Percentiles rank a stretch among this genome's conserved stretches.
Evolutionary conservation across 2,888 invertebrate species (phyloP).

Genomic region (Microplitis manilae): DNA sequence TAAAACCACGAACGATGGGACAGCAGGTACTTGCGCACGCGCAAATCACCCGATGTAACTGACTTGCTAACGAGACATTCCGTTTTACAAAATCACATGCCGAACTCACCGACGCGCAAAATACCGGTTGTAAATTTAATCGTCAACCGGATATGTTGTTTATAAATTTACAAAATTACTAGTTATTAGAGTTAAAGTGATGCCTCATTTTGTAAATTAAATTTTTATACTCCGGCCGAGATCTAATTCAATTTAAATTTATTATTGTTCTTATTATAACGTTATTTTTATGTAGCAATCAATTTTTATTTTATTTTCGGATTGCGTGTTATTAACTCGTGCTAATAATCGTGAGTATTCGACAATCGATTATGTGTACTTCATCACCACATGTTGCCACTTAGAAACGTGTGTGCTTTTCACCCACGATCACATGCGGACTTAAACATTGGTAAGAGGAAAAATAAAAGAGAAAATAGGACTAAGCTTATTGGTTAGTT

Average conservation of each 20-base stretch:
- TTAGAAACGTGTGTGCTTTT: not conserved
- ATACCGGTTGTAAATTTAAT: slow-evolving; percentile 63
- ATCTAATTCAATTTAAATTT: too few species aligned
- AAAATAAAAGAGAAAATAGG: slow-evolving; percentile 27
- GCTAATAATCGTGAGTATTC: not conserved
- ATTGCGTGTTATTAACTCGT: not conserved
- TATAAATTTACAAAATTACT: slow-evolving; percentile 50
- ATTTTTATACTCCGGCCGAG: not conserved
- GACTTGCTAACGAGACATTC: slow-evolving; percentile 68
- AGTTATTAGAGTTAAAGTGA: slow-evolving; percentile 8
- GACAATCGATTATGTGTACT: slow-evolving; percentile 23
- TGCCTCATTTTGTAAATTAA: slow-evolving; percentile 44
- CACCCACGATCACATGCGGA: slow-evolving; percentile 6
- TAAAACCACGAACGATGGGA: slow-evolving; percentile 61
- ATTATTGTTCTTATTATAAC: too few species aligned
- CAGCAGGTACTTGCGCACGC: slow-evolving; percentile 40
- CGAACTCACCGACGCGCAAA: slow-evolving; percentile 53
- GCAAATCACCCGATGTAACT: slow-evolving; percentile 50
- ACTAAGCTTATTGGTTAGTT: slow-evolving; percentile 59
- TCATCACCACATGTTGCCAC: slow-evolving; percentile 30
- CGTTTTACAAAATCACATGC: slow-evolving; percentile 68
- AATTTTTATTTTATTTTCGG: not conserved
- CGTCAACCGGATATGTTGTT: slow-evolving; percentile 62
- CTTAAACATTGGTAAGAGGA: slow-evolving; percentile 5
- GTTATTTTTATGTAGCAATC: not conserved